phyloP scores from a whole-genome alignment of 2,113 vertebrate species.

The Sorex fumeus region DNA sequence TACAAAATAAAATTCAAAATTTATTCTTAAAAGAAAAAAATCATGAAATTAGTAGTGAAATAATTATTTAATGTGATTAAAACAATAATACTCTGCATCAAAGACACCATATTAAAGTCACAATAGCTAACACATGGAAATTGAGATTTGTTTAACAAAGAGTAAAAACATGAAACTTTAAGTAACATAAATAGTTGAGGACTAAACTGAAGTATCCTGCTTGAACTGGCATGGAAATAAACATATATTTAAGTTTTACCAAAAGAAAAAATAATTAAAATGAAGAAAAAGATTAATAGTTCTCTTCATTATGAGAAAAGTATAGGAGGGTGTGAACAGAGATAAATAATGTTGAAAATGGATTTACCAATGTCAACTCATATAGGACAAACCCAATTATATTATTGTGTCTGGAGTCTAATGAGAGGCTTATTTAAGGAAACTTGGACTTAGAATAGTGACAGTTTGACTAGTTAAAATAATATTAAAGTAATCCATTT shows the following conservation, averaged over 20 bases:
- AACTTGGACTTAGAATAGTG: background rate
- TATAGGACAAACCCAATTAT: background rate
- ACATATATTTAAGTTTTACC: background rate
- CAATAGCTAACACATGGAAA: background rate
- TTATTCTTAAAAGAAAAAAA: background rate
- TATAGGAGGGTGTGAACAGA: background rate
- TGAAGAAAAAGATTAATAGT: background rate
- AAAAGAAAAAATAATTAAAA: background rate
- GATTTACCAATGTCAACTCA: background rate
- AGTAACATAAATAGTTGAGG: background rate
- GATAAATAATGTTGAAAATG: background rate
- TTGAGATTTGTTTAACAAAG: background rate
- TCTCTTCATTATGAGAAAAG: background rate
- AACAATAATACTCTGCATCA: background rate
- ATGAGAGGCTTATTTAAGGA: background rate
- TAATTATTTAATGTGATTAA: background rate
- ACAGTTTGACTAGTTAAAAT: background rate
- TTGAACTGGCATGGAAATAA: background rate
- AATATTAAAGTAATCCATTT: background rate
- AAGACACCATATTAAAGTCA: background rate
- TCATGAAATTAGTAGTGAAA: background rate
- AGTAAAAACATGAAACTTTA: background rate
- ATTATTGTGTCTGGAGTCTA: background rate
- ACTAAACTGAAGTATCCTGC: background rate
- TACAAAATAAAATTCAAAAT: conserved; percentile 28